Conservation (phyloP, 2,797 vertebrate species). For the Halcyon chelicuti region DNA sequence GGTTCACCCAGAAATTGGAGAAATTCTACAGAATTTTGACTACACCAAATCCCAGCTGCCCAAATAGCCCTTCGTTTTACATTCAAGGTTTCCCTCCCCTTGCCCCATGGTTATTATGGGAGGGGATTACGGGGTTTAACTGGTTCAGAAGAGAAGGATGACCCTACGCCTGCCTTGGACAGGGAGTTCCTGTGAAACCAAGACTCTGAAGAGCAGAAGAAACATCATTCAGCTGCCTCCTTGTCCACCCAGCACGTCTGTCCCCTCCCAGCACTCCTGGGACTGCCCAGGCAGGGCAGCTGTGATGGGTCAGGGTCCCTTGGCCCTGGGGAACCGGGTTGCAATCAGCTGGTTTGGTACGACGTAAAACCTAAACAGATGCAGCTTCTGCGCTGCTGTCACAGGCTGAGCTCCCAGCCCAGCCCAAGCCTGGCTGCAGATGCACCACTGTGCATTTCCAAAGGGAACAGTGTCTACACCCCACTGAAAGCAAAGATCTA, state of each 20-base stretch:
- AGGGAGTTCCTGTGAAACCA: rapidly evolving
- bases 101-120: neutral
- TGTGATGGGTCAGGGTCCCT: neutral
- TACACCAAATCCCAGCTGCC: neutral
- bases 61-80: neutral
- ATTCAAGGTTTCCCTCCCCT: neutral
- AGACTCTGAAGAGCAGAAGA: neutral
- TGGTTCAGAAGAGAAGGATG: neutral
- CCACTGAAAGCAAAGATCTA: too few relatives aligned
- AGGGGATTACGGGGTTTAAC: neutral
- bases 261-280: neutral
- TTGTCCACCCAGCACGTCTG: rapidly evolving
- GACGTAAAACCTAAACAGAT: neutral
- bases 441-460: rapidly evolving
- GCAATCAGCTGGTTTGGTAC: rapidly evolving
- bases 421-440: neutral
- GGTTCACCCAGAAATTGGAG: rapidly evolving
- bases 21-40: neutral
- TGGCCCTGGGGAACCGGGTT: rapidly evolving
- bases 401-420: neutral
- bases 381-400: neutral
- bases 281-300: neutral
- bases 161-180: neutral
- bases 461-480: neutral
- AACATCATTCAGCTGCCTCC: neutral